Conservation (phyloP, 2,797 vertebrate genomes). For the Carcharodon carcharias region DNA sequence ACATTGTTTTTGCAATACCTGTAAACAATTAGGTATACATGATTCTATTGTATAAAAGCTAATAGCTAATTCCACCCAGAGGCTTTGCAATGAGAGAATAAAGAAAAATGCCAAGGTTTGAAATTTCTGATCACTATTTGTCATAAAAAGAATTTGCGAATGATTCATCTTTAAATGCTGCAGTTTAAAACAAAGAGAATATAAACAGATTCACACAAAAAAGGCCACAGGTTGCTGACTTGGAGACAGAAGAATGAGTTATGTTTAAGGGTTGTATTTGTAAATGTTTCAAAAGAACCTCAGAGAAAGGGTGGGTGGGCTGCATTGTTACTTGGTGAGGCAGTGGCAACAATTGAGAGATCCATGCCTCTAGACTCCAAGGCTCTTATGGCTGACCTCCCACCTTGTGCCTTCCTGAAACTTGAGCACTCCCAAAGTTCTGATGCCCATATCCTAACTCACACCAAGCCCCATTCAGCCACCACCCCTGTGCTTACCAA, state of each 20-base stretch:
- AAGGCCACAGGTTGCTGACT: not conserved
- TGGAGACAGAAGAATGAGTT: not conserved
- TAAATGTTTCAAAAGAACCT: not conserved
- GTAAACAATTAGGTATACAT: not conserved
- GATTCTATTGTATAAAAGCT: not conserved
- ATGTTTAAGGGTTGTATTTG: not conserved
- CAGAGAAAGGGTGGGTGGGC: not conserved
- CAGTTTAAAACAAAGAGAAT: not conserved
- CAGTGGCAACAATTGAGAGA: not conserved
- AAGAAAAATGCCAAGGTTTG: not conserved
- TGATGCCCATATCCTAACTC: not conserved
- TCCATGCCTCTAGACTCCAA: not conserved
- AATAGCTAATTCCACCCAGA: not conserved
- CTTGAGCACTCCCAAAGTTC: not conserved
- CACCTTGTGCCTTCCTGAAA: not conserved
- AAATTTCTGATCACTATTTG: slow-evolving; percentile 5
- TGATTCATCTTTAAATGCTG: slow-evolving; percentile 3
- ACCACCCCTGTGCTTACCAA: not conserved
- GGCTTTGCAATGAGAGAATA: not conserved
- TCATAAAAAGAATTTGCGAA: not conserved
- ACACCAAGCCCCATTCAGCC: not conserved
- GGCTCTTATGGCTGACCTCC: not conserved
- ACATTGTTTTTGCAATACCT: not conserved
- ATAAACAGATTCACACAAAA: not conserved
- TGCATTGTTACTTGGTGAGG: not conserved